Conservation (phyloP, 2,113 vertebrate species). For the Ochotona princeps region DNA sequence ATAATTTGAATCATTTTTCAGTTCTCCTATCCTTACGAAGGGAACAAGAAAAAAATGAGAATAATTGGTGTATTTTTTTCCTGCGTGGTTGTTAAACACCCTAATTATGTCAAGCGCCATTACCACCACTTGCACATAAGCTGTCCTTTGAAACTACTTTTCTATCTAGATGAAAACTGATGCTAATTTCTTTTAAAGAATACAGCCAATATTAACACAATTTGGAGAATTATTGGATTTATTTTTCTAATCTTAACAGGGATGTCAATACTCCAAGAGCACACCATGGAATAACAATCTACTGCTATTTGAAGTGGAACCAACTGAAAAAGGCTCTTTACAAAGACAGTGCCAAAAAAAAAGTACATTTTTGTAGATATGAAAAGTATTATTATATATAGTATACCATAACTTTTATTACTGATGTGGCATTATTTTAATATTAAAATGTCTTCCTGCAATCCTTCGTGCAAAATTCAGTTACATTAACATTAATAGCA, state of each 20-base stretch:
- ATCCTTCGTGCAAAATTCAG: slow-evolving; percentile 57
- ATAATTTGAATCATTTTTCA: slow-evolving; percentile 24
- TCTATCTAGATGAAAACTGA: slow-evolving; percentile 69
- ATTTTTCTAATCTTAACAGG: slow-evolving; percentile 75
- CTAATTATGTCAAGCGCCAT: slow-evolving; percentile 71
- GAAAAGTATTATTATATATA: slow-evolving; percentile 41
- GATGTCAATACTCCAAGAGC: slow-evolving; percentile 50
- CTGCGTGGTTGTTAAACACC: slow-evolving; percentile 64
- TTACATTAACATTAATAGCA: slow-evolving; percentile 42
- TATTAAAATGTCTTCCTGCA: slow-evolving; percentile 22
- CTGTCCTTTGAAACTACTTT: slow-evolving; percentile 62
- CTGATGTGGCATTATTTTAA: slow-evolving; percentile 46
- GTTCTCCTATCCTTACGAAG: neutral
- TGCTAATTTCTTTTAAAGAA: slow-evolving; percentile 68
- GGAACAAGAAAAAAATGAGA: neutral
- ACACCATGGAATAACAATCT: slow-evolving; percentile 33
- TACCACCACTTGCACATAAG: slow-evolving; percentile 53
- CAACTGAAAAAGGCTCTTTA: slow-evolving; percentile 58
- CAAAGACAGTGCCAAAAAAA: neutral
- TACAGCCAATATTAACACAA: slow-evolving; percentile 69
- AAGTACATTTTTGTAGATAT: neutral
- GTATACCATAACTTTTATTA: slow-evolving; percentile 50
- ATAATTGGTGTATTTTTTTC: slow-evolving; percentile 53
- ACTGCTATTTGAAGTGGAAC: slow-evolving; percentile 44
- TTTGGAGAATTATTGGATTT: slow-evolving; percentile 61